Evolutionary conservation across 2,113 vertebrate genomes (phyloP), one percentile per base, ranked within the genome.

Genomic region (Mola mola): DNA sequence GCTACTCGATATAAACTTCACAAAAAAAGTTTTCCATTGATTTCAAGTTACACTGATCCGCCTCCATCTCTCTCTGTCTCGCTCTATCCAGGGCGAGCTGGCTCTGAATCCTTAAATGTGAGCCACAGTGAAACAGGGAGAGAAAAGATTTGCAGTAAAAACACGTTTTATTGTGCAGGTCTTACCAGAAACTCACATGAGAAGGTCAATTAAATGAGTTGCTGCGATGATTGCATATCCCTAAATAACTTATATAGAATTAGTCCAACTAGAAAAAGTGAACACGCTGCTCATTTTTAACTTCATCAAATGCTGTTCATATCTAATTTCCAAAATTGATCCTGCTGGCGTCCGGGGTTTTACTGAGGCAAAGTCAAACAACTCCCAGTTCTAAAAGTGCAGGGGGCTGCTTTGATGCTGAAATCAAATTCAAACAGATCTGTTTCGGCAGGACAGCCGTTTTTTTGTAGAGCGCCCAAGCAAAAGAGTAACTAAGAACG

Each of bases 401-500:
- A 28, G 37, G 6, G 28, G 4, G 28, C 28, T 33, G 25, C 58
- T 83, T 82, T 77, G 55, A 69, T 66, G 72, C 43, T 26, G 8
- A 55, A 75, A 60, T 56, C 26, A 46, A 38, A 41, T 67, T 63
- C 47, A 68, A 80, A 83, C 46, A 82, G 47, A 72, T 72, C n/a
- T 31, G 41, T 52, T 74, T 59, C 60, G 65, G 63, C 28, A 12
- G 70, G 62, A 71, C 13, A 4, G 52, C 62, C 33, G 4, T 44
- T 76, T 72, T 59, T 49, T 76, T 79, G 64, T 64, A 58, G 60
- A 44, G 22, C 36, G 43, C 66, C 83, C 76, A 83, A 88, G 33
- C 48, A 83, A 82, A 83, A 85, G 68, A 75, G 49, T 84, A 81
- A 73, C 11, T 11, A 25, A 46, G 69, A 47, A 57, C 46, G 15